These are phyloP conservation scores for Chrysolina haemoptera DNA, from an alignment of 2,888 invertebrate species.

Conservation along the genomic window DNA sequence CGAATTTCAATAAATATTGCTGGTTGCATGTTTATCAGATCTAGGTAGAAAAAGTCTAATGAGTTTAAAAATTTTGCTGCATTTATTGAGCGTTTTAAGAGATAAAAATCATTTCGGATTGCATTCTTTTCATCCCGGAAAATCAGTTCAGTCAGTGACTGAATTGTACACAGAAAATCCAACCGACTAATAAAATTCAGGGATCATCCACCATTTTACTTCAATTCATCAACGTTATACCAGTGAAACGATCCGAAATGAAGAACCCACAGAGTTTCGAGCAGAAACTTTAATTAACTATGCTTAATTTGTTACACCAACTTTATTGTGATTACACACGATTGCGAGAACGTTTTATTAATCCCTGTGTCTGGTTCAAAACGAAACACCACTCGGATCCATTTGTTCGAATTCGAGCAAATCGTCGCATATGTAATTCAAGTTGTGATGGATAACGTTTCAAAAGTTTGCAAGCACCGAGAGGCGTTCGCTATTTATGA, in stretches of 20 bases:
- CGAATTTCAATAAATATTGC: too few relatives aligned
- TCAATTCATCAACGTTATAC: conserved; percentile 22
- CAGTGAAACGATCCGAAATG: conserved; percentile 25
- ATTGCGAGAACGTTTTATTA: conserved; percentile 35
- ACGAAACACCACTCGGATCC: conserved; percentile 31
- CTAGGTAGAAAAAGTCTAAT: too few relatives aligned
- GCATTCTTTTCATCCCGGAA: too few relatives aligned
- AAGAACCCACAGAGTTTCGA: conserved; percentile 34
- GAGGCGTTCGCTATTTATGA: conserved; percentile 2
- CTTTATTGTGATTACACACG: conserved; percentile 41
- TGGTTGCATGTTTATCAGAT: too few relatives aligned
- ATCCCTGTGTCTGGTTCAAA: conserved; percentile 33
- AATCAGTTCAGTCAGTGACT: background rate
- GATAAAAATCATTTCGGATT: too few relatives aligned
- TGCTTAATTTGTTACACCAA: conserved; percentile 40
- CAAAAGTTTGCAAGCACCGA: conserved; percentile 13
- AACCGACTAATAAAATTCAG: background rate
- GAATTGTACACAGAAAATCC: background rate
- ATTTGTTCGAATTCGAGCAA: conserved; percentile 35
- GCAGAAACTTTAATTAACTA: conserved; percentile 40
- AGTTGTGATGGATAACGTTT: conserved; percentile 32
- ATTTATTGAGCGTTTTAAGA: too few relatives aligned
- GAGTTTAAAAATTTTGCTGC: too few relatives aligned
- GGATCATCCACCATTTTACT: conserved; percentile 9
- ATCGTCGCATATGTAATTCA: conserved; percentile 33